These are phyloP conservation scores for Ancistrus triradiatus DNA, from an alignment of 2,113 vertebrate genomes.

Conservation along the genomic window DNA sequence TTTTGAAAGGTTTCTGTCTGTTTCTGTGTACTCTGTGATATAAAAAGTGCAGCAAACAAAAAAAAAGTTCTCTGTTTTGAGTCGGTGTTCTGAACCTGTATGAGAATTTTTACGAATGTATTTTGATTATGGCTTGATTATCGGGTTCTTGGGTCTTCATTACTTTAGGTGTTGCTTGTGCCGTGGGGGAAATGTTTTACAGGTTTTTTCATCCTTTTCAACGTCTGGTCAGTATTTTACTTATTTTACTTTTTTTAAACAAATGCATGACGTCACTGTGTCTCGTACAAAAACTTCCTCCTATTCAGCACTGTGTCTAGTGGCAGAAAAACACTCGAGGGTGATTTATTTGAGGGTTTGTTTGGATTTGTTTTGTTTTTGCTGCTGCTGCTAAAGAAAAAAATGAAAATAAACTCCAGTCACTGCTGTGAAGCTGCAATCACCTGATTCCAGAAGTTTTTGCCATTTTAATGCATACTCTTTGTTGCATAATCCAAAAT, in stretches of 20 bases:
- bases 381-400: constrained; percentile 63
- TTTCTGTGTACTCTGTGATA: constrained; percentile 55
- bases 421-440: constrained; percentile 63
- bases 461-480: constrained; percentile 63
- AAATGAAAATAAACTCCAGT: constrained; percentile 42
- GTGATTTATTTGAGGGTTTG: too few species aligned
- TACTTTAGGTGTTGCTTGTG: constrained; percentile 56
- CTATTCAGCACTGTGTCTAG: constrained; percentile 65
- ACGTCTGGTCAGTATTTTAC: constrained; percentile 33
- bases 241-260: constrained; percentile 53
- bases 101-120: constrained; percentile 72
- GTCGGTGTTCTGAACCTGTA: constrained; percentile 47
- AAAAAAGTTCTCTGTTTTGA: constrained; percentile 52
- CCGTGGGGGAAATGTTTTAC: constrained; percentile 11
- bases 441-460: constrained; percentile 53
- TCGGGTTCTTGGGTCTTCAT: constrained; percentile 29
- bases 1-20: background rate
- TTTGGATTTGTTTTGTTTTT: constrained; percentile 56
- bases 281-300: constrained; percentile 56
- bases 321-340: constrained; percentile 41
- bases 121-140: constrained; percentile 65
- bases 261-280: constrained; percentile 67
- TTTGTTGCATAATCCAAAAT: constrained; percentile 47
- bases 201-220: too few species aligned
- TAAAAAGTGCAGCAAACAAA: constrained; percentile 59